Evolutionary conservation across 92 coral and sea anemone species (phyloP), one percentile per base, ranked within the genome.

Genomic region (Ricordea florida): DNA sequence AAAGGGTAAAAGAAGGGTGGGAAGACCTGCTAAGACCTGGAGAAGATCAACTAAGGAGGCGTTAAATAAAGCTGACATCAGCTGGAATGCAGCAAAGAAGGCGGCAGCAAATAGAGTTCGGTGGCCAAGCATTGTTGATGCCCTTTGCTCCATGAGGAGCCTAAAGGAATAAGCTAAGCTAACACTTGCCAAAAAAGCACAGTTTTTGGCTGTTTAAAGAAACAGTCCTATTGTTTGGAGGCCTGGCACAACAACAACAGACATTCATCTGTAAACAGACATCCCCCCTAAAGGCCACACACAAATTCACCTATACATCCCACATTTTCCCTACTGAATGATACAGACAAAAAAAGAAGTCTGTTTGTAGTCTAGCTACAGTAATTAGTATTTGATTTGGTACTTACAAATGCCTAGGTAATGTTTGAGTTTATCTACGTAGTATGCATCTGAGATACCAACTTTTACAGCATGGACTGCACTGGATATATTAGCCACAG

Each of bases 381-480:
- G n/a, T 13, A 8, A 16, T 52, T 16, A 26, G 61, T 13, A 44
- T 13, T 7, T n/a, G n/a, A n/a, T n/a, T n/a, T n/a, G n/a, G 16
- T n/a, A 69, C 76, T 69, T 69, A 69, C 76, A 69, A 17, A 69
- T 69, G 77, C 77, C 77, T 27, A 24, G 56, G 42, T 70, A 70
- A 50, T 70, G 77, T 14, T 10, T 53, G 5, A 70, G 77, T 29
- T 27, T 70, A 65, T 70, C 77, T 41, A 84, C 79, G 51, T 76
- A 59, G 17, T 74, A 91, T 15, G 97, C 85, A 69, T 91, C 97
- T 6, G 97, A 91, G 10, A 91, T 76, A 27, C 97, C 97, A 62
- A 91, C 72, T 34, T 50, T 79, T 9, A 91, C 97, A 7, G 86
- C 57, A 21, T 87, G 92, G 6, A n/a, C 40, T 10, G 30, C 30